Base-by-base conservation (phyloP, 2,888 invertebrate genomes). In the Glaucopsyche alexis region DNA sequence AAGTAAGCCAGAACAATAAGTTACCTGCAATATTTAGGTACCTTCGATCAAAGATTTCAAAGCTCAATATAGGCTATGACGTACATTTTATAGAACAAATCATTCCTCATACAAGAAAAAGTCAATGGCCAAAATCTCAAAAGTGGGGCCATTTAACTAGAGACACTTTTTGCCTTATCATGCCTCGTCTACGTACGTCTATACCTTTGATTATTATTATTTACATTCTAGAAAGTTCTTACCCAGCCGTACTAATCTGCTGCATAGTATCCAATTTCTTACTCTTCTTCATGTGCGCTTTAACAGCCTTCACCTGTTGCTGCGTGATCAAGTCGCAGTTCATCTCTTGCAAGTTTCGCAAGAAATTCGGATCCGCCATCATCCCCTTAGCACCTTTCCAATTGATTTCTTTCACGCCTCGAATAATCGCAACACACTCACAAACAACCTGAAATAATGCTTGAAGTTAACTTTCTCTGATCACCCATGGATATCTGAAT, bases 371-470 rank as follows among this genome's bases (percentile, higher is more conserved):
- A 83, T 98, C 98, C 0, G 97, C 95, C 98, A 98, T 98, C 96
- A 98, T 97, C 2, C 94, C 97, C 86, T 96, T 98, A 0, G 98
- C 98, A 1, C 96, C 95, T 85, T 98, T 98, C 98, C 98, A 98
- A 65, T 95, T 96, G 4, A 98, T 95, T 78, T 98, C 98, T 79
- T 96, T 96, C 67, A 95, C 93, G 1, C 97, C 97, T 76, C 96
- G 94, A 74, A 98, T 94, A 72, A 98, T 97, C 0, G 96, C 97
- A 29, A 98, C 96, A 83, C 98, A 98, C 85, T 98, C 98, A 83
- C 97, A 97, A 0, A 98, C 96, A 0, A 96, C 94, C 92, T 93
- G 78, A 2, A 64, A 14, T 70, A 47, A 69, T 73, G 8, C 42
- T 42, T 8, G 13, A 65, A n/a, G 14, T 55, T 38, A 29, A 29